phyloP scores from a whole-genome alignment of 2,113 vertebrate genomes.

The Nasalis larvatus region DNA sequence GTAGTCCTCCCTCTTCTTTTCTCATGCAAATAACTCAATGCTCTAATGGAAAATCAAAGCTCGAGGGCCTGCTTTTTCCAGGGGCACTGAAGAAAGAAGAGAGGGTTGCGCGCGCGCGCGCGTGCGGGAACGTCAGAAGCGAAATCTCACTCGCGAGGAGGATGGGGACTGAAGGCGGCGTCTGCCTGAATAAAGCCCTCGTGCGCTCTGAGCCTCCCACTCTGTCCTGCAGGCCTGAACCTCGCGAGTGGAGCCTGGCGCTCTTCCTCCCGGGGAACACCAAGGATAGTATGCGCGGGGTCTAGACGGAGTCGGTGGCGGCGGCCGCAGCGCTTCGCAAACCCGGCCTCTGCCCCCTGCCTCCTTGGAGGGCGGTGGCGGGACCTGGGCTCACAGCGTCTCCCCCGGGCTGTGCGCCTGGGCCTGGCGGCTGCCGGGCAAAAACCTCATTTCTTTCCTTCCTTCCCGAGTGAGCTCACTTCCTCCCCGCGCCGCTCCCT shows the following conservation, averaged over 20 bases:
- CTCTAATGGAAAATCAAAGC: neutral
- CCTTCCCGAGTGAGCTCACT: slow-evolving; percentile 60
- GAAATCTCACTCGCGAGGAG: neutral
- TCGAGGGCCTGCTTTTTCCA: no score
- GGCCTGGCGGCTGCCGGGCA: neutral
- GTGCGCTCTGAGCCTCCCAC: neutral
- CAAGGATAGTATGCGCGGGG: rapidly evolving
- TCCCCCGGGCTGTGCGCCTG: neutral
- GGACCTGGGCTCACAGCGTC: neutral
- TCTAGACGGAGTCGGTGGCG: rapidly evolving
- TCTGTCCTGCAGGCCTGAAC: neutral
- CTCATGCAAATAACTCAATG: neutral
- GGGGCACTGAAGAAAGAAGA: no score
- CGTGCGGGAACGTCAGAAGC: neutral
- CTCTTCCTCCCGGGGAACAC: neutral
- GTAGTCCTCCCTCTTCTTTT: neutral
- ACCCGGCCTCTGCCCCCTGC: rapidly evolving
- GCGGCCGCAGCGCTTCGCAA: rapidly evolving
- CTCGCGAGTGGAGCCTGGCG: neutral
- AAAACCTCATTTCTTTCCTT: neutral
- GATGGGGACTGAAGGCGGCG: neutral
- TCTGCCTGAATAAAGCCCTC: neutral
- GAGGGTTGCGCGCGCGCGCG: neutral
- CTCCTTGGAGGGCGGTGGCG: rapidly evolving
- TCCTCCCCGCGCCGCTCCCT: slow-evolving; percentile 25